Evolutionary conservation across 2,797 vertebrate genomes (phyloP).

Genomic region (Lateolabrax maculatus): DNA sequence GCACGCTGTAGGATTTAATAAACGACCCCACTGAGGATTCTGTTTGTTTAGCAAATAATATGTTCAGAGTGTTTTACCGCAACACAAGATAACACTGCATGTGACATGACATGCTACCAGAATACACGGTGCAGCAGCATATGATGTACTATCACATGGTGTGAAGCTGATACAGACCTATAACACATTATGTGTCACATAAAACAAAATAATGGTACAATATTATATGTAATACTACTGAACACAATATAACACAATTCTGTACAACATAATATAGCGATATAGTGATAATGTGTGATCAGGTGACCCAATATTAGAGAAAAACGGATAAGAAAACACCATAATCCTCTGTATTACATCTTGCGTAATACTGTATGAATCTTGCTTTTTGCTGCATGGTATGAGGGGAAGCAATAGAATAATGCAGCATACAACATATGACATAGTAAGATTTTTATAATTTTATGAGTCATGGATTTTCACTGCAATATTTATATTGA

Average conservation of each 20-base stretch:
- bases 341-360: not conserved
- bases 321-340: no score
- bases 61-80: not conserved
- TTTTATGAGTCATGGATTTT: not conserved
- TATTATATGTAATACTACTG: not conserved
- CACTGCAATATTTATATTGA: not conserved
- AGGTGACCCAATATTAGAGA: not conserved
- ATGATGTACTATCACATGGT: not conserved
- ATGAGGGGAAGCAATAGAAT: not conserved
- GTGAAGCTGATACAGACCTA: not conserved
- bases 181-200: not conserved
- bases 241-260: not conserved
- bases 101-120: not conserved
- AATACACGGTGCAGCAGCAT: not conserved
- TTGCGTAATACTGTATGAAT: not conserved
- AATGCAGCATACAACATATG: not conserved
- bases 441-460: not conserved
- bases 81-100: not conserved
- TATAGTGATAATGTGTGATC: not conserved
- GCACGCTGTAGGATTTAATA: conserved; percentile 21
- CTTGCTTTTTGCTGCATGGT: not conserved
- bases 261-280: not conserved
- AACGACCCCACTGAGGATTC: conserved; percentile 20
- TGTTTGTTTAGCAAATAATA: conserved; percentile 19
- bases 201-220: not conserved